phyloP scores from a whole-genome alignment of 2,888 invertebrate species.

The Eilema depressum region DNA sequence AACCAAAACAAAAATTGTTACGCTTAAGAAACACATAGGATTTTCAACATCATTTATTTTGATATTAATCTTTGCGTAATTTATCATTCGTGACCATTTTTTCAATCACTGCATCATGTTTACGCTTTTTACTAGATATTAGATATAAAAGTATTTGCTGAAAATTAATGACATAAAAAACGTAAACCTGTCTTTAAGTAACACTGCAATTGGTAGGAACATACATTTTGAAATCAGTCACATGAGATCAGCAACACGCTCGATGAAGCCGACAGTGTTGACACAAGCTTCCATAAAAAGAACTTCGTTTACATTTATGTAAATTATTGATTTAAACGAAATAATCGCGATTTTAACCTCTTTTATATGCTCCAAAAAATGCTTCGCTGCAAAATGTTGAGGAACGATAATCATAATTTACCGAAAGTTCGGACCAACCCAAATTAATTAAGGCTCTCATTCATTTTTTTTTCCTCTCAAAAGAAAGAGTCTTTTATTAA shows the following conservation, averaged over 20 bases:
- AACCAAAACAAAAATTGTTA: too few species aligned
- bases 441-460: slow-evolving; percentile 83
- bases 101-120: too few species aligned
- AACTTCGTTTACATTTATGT: slow-evolving; percentile 8
- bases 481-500: slow-evolving; percentile 79
- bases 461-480: slow-evolving; percentile 71
- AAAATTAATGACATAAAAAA: slow-evolving; percentile 7
- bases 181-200: not conserved
- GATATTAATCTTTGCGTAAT: too few species aligned
- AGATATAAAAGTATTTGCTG: not conserved
- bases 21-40: too few species aligned
- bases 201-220: not conserved
- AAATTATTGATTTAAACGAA: slow-evolving; percentile 23
- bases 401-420: slow-evolving; percentile 77
- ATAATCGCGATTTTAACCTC: slow-evolving; percentile 16
- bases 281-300: slow-evolving; percentile 12
- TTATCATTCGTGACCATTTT: too few species aligned
- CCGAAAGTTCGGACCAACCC: slow-evolving; percentile 66
- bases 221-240: not conserved
- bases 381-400: slow-evolving; percentile 62
- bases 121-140: too few species aligned
- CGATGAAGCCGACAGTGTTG: slow-evolving; percentile 3
- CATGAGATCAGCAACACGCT: not conserved
- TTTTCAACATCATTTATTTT: too few species aligned
- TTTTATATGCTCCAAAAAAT: slow-evolving; percentile 21